phyloP scores from a whole-genome alignment of 2,797 vertebrate genomes.

The Stomatorhinus walkeri region DNA sequence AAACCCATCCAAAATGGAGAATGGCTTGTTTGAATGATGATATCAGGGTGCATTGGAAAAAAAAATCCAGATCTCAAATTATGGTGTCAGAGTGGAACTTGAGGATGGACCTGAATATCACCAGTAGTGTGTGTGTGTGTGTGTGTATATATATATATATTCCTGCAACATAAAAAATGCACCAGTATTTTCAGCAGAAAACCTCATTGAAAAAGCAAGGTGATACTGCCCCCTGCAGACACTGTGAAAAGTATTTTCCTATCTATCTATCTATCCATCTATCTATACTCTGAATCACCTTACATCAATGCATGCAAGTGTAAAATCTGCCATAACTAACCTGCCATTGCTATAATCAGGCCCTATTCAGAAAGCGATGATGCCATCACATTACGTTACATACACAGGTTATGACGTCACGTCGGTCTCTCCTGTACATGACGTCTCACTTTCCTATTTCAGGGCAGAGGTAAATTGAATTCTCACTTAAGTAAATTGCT shows the following conservation, averaged over 20 bases:
- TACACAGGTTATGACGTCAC: not conserved
- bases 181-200: constrained; percentile 27
- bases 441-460: not conserved
- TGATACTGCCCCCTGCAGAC: constrained; percentile 11
- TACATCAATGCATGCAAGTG: not conserved
- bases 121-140: not conserved
- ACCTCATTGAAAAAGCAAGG: constrained; percentile 31
- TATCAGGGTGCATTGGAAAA: not conserved
- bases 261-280: not conserved
- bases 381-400: not conserved
- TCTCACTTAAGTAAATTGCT: not conserved
- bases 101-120: not conserved
- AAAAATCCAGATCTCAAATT: not conserved
- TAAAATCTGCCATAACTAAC: not conserved
- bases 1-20: not conserved
- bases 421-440: not conserved
- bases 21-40: not conserved
- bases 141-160: not conserved
- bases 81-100: not conserved
- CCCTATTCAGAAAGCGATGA: not conserved
- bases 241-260: not conserved
- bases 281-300: not conserved
- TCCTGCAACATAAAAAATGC: constrained; percentile 25
- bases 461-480: not conserved
- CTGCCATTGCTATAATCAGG: not conserved